Percentiles rank a stretch among this genome's conserved stretches.
Evolutionary conservation across 2,113 vertebrate genomes (phyloP).

Genomic region (Osmerus mordax): DNA sequence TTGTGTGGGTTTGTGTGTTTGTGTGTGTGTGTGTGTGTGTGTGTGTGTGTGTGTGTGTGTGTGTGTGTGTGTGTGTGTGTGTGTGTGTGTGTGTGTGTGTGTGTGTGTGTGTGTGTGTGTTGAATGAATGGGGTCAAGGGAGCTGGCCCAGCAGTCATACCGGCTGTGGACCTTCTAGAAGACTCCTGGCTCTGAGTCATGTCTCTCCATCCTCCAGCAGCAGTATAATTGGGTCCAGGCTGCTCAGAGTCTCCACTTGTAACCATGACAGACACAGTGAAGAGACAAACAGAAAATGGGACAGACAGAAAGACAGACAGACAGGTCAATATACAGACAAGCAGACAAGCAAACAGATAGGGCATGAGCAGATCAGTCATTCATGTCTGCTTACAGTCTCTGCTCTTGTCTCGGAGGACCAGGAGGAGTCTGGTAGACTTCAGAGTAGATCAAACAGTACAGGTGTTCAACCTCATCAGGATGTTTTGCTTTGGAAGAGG

Average conservation of each 20-base stretch:
- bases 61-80: slow-evolving; percentile 5
- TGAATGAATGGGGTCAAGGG: slow-evolving; percentile 24
- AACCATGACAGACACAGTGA: slow-evolving; percentile 8
- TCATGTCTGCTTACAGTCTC: neutral
- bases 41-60: slow-evolving; percentile 23
- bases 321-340: too few relatives aligned
- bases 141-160: slow-evolving; percentile 21
- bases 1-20: slow-evolving; percentile 39
- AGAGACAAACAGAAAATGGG: neutral
- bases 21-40: slow-evolving; percentile 23
- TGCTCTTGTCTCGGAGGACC: neutral
- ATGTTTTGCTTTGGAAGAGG: neutral
- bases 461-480: neutral
- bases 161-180: slow-evolving; percentile 47
- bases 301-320: too few relatives aligned
- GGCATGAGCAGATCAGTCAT: too few relatives aligned
- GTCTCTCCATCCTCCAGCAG: slow-evolving; percentile 26
- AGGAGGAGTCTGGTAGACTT: neutral
- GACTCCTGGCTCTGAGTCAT: slow-evolving; percentile 22
- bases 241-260: slow-evolving; percentile 26
- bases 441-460: neutral
- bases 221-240: slow-evolving; percentile 38
- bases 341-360: too few relatives aligned
- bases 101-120: slow-evolving; percentile 4
- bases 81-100: slow-evolving; percentile 19